Evolutionary conservation across 2,888 invertebrate species (phyloP).

Genomic region (Liopterus haemorrhoidalis): DNA sequence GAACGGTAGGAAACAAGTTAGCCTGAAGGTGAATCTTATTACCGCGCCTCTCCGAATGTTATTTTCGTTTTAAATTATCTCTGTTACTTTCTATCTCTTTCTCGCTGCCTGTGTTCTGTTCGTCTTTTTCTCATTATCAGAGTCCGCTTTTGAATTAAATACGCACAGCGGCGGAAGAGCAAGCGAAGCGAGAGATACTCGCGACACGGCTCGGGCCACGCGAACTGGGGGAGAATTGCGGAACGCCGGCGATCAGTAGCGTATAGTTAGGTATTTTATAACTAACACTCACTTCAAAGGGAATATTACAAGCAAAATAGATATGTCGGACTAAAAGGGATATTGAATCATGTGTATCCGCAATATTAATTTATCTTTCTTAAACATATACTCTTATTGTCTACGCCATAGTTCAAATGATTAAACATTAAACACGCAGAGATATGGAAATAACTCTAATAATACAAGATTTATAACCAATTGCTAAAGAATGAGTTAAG

Average conservation of each 20-base stretch:
- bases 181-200: constrained; percentile 42
- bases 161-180: constrained; percentile 45
- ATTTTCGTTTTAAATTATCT: constrained; percentile 25
- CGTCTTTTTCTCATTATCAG: constrained; percentile 43
- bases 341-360: no score
- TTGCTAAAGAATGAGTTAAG: no score
- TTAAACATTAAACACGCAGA: no score
- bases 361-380: no score
- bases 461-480: no score
- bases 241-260: neutral
- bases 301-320: no score
- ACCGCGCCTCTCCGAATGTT: constrained; percentile 18
- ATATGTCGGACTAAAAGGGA: no score
- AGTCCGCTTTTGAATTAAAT: constrained; percentile 42
- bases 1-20: constrained; percentile 2
- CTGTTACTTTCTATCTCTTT: constrained; percentile 4
- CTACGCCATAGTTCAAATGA: no score
- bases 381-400: no score
- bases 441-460: no score
- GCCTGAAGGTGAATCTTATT: constrained; percentile 21
- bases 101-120: constrained; percentile 15
- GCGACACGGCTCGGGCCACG: neutral
- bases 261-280: no score
- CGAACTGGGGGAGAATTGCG: neutral
- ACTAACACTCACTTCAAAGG: no score